phyloP scores from a whole-genome alignment of 2,797 vertebrate genomes.

The Coccyzus lansbergi region DNA sequence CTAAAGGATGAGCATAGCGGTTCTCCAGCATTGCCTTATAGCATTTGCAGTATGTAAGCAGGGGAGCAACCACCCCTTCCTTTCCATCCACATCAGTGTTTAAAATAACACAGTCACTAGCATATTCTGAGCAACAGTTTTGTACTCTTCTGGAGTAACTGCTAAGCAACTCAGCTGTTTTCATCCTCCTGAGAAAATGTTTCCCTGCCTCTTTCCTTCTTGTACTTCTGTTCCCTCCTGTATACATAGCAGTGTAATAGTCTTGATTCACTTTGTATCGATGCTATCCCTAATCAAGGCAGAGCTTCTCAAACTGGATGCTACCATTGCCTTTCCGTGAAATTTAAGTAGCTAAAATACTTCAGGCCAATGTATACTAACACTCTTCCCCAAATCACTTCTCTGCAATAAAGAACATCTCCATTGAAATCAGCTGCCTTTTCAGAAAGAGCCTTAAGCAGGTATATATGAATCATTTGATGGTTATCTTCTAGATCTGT shows the following conservation, averaged over 20 bases:
- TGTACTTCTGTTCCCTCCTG: not conserved
- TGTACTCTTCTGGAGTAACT: not conserved
- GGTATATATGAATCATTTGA: not conserved
- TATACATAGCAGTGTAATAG: not conserved
- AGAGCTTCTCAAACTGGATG: not conserved
- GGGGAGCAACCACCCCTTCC: not conserved
- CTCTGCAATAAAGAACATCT: not conserved
- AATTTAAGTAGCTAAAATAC: not conserved
- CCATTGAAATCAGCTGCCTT: not conserved
- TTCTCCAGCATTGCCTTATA: not conserved
- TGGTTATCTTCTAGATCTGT: not conserved
- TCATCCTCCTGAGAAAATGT: not conserved
- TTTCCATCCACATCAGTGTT: not conserved
- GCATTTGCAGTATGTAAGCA: not conserved
- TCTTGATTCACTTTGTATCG: not conserved
- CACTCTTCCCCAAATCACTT: not conserved
- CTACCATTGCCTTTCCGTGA: not conserved
- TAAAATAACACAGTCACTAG: not conserved
- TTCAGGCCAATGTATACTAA: not conserved
- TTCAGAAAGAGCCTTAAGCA: not conserved
- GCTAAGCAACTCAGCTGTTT: not conserved
- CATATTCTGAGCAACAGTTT: not conserved
- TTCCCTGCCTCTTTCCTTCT: not conserved
- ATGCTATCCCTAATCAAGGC: not conserved
- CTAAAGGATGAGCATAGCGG: not conserved